A percentile compares a stretch with the other conserved stretches of the same genome.
Conservation (phyloP, 2,888 invertebrate genomes). For the Dastarcus helophoroides region DNA sequence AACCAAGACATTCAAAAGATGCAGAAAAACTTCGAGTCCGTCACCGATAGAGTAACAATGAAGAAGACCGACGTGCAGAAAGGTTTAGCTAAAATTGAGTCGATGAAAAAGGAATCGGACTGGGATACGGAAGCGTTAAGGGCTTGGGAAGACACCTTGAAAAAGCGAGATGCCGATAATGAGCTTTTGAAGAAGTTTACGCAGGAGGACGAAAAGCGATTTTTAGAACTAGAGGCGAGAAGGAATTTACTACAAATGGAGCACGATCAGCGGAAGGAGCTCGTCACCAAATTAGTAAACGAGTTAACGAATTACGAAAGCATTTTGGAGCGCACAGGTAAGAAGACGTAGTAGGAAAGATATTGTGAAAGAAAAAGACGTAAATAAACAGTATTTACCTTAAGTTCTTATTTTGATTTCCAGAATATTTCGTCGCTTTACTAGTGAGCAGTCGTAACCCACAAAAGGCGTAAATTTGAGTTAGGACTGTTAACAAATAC, state of each 20-base stretch:
- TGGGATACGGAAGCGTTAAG: conserved; percentile 56
- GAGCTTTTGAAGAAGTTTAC: conserved; percentile 60
- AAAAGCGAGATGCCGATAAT: conserved; percentile 56
- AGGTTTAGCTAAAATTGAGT: conserved; percentile 49
- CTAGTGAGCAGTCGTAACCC: too few relatives aligned
- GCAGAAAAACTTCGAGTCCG: conserved; percentile 35
- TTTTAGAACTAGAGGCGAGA: conserved; percentile 48
- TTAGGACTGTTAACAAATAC: too few relatives aligned
- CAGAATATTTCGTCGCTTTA: too few relatives aligned
- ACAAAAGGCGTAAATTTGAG: too few relatives aligned
- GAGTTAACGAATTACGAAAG: conserved; percentile 46
- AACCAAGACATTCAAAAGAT: conserved; percentile 41
- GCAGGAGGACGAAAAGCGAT: conserved; percentile 56
- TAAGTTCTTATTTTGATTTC: too few relatives aligned
- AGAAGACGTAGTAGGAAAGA: not conserved
- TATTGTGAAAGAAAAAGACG: conserved; percentile 1
- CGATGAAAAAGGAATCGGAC: conserved; percentile 52
- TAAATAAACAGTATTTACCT: not conserved
- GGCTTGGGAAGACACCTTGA: conserved; percentile 61
- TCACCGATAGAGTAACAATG: conserved; percentile 38
- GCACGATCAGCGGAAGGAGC: conserved; percentile 37
- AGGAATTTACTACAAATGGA: conserved; percentile 41
- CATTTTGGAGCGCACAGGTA: conserved; percentile 29
- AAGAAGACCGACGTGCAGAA: conserved; percentile 42
- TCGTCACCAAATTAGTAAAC: conserved; percentile 37